phyloP scores from a whole-genome alignment of 2,888 invertebrate genomes.

The Gibbula magus region DNA sequence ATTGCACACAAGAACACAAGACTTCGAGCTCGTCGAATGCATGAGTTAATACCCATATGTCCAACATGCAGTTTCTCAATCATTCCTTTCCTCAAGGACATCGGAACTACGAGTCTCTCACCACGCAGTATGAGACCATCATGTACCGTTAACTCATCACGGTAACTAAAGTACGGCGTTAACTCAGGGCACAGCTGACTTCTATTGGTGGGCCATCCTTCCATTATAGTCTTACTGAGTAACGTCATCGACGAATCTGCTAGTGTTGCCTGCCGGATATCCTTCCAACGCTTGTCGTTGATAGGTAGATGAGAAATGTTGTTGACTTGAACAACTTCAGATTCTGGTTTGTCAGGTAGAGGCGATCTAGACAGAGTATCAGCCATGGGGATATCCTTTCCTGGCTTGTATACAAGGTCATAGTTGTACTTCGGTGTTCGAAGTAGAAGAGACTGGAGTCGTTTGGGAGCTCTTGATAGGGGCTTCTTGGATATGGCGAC shows the following conservation, averaged over 20 bases:
- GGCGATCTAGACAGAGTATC: conserved; percentile 44
- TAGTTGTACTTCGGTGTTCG: conserved; percentile 34
- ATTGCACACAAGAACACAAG: conserved; percentile 44
- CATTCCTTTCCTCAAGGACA: no score
- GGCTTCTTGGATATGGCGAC: conserved; percentile 40
- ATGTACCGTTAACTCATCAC: conserved; percentile 24
- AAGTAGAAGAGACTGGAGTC: conserved; percentile 40
- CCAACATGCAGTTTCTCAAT: no score
- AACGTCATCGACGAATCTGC: conserved; percentile 19
- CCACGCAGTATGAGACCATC: no score
- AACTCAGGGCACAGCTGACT: background rate
- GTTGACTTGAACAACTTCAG: conserved; percentile 12
- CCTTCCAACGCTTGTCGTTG: conserved; percentile 4
- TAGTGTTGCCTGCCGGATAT: conserved; percentile 24
- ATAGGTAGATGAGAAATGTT: conserved; percentile 17
- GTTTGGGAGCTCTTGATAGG: conserved; percentile 35
- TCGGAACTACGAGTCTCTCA: no score
- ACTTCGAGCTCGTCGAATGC: no score
- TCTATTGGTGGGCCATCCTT: conserved; percentile 35
- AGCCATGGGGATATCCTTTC: conserved; percentile 37
- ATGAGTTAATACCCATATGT: no score
- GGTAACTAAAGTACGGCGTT: conserved; percentile 10
- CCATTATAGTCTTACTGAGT: conserved; percentile 17
- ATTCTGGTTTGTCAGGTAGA: conserved; percentile 7
- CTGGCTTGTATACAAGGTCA: conserved; percentile 31